These are phyloP conservation scores for Torymus aiolomorphi DNA, from an alignment of 2,888 invertebrate genomes.

Conservation along the genomic window DNA sequence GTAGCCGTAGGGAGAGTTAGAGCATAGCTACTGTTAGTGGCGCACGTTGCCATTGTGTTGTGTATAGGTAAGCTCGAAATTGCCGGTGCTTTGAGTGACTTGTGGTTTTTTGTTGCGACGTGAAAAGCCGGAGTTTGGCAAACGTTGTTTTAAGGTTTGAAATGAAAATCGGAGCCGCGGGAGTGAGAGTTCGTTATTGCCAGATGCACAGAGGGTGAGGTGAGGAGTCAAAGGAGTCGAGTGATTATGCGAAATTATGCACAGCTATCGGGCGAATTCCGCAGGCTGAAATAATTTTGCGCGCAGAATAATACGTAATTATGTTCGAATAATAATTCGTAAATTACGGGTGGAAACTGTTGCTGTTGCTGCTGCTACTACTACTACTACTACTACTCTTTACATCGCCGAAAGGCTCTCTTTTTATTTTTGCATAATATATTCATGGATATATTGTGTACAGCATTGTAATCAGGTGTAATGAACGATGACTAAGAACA, in stretches of 20 bases:
- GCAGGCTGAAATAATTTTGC: slow-evolving; percentile 15
- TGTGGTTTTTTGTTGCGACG: too few species aligned
- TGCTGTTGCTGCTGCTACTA: too few species aligned
- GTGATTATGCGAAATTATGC: slow-evolving; percentile 17
- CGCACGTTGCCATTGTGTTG: too few species aligned
- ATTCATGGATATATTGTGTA: slow-evolving; percentile 5
- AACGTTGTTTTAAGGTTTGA: too few species aligned
- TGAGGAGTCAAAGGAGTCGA: background rate
- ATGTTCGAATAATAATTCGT: slow-evolving; percentile 2
- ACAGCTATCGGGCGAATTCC: slow-evolving; percentile 5
- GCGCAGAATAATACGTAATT: background rate
- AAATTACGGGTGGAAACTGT: background rate
- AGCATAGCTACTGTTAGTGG: too few species aligned
- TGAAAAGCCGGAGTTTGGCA: too few species aligned
- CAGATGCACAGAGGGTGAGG: too few species aligned
- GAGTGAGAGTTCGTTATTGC: too few species aligned
- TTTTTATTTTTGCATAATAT: background rate
- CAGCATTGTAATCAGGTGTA: background rate
- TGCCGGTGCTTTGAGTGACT: too few species aligned
- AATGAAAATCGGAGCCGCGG: too few species aligned
- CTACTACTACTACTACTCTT: slow-evolving; percentile 10
- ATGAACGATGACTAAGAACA: background rate
- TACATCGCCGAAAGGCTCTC: background rate
- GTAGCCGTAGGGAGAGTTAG: too few species aligned
- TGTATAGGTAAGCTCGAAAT: too few species aligned